Conservation (phyloP, 2,113 vertebrate genomes). For the Nycticorax nycticorax region DNA sequence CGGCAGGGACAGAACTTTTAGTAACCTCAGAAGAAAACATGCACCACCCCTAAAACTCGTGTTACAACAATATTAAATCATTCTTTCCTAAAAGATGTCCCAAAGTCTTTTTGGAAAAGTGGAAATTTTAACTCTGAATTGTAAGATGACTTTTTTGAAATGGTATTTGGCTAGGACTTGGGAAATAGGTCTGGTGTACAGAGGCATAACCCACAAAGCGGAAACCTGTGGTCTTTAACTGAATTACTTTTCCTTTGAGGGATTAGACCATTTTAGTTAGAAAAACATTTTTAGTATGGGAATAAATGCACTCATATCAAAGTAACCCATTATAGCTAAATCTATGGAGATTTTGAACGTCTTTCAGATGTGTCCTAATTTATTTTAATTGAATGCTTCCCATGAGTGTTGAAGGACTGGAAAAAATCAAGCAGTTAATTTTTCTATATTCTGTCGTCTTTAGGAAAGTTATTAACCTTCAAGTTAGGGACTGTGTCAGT, state of each 20-base stretch:
- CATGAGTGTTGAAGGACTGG: constrained; percentile 13
- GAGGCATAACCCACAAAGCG: constrained; percentile 56
- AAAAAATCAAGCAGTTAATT: background rate
- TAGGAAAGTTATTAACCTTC: constrained; percentile 49
- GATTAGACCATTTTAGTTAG: constrained; percentile 10
- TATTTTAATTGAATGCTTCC: constrained; percentile 63
- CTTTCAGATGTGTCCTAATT: constrained; percentile 59
- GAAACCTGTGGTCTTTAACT: constrained; percentile 36
- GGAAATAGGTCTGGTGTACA: constrained; percentile 61
- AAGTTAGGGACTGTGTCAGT: background rate
- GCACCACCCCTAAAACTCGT: background rate
- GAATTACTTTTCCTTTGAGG: constrained; percentile 43
- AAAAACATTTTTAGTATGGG: constrained; percentile 35
- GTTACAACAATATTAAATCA: background rate
- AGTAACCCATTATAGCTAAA: background rate
- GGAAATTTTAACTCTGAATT: background rate
- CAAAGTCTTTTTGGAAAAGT: background rate
- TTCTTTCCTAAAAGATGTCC: background rate
- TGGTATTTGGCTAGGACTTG: background rate
- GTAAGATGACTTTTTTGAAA: background rate
- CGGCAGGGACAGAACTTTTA: background rate
- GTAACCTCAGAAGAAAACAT: background rate
- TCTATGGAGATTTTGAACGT: background rate
- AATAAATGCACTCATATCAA: background rate
- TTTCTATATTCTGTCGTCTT: background rate